phyloP scores from a whole-genome alignment of 2,888 invertebrate species.

The Helleia helle region DNA sequence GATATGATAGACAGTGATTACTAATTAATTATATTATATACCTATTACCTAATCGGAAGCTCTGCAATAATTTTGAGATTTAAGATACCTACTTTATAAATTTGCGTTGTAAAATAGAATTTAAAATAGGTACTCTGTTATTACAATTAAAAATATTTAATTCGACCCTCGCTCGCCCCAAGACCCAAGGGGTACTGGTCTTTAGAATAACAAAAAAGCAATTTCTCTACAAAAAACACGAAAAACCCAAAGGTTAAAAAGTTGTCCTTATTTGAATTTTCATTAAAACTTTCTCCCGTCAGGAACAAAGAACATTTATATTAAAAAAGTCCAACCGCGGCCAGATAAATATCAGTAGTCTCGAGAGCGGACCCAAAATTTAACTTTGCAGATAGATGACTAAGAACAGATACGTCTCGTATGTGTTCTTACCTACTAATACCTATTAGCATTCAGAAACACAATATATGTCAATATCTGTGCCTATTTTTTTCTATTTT shows the following conservation, averaged over 20 bases:
- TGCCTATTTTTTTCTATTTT: no score
- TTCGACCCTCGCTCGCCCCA: background rate
- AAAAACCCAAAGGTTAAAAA: slow-evolving; percentile 60
- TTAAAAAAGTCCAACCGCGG: slow-evolving; percentile 70
- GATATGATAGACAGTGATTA: no score
- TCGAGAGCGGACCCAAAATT: slow-evolving; percentile 66
- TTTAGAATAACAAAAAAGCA: slow-evolving; percentile 56
- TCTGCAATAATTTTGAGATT: no score
- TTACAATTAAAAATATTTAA: no score
- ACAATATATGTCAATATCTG: no score
- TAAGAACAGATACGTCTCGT: slow-evolving; percentile 31
- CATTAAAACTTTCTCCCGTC: slow-evolving; percentile 68
- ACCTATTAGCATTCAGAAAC: slow-evolving; percentile 5
- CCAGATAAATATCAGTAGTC: slow-evolving; percentile 74
- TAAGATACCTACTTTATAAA: no score
- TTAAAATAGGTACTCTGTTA: no score
- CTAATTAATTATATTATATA: no score
- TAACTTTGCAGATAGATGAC: slow-evolving; percentile 48
- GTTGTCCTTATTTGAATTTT: slow-evolving; percentile 69
- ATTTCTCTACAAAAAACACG: slow-evolving; percentile 41
- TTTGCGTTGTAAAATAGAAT: no score
- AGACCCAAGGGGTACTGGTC: slow-evolving; percentile 18
- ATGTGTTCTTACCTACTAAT: background rate
- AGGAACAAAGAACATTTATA: slow-evolving; percentile 75
- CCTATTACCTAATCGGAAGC: no score